Evolutionary conservation across 2,797 vertebrate species (phyloP), one percentile per base, ranked within the genome.

Genomic region (Dendrocincla tyrannina): DNA sequence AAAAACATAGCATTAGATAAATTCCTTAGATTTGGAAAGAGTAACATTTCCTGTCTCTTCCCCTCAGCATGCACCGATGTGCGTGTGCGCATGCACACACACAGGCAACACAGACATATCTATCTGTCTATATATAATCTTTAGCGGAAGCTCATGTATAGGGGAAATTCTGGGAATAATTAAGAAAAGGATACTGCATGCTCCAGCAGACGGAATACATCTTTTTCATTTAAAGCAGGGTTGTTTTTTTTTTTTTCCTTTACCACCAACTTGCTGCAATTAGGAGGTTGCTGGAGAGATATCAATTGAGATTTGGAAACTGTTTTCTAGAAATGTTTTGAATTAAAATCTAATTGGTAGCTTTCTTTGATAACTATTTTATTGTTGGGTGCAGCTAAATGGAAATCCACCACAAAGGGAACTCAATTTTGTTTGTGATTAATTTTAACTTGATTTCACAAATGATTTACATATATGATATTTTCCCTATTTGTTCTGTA

Each of bases 291-390:
- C 90, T 97, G 96, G 96, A 97, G 96, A 94, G 95, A 97, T 97
- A 97, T 97, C 97, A 97, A 88, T 95, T 93, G 96, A 96, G 97
- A 97, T 97, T 97, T 97, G 95, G 37, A 96, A 96, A 93, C 93
- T 93, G 90, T 93, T 97, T 97, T 93, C 69, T 91, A 96, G 93
- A 97, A 96, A 97, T 98, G 98, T 97, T 98, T 98, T 96, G 91
- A 98, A 97, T 98, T 98, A 98, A 97, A 96, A 97, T 95, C 96
- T 92, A 96, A 98, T 97, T 98, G 97, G 97, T 97, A 97, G 95
- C 94, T 97, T 97, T 97, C 97, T 98, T 98, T 98, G 97, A 97
- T 97, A 98, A 97, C 93, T 94, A 53, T 97, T 98, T 98, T 98
- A 97, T 97, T 97, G 95, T 97, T 82, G 91, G 75, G 97, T 95